These are phyloP conservation scores for Rhaphigaster nebulosa DNA, from an alignment of 2,888 invertebrate genomes.

Conservation along the genomic window DNA sequence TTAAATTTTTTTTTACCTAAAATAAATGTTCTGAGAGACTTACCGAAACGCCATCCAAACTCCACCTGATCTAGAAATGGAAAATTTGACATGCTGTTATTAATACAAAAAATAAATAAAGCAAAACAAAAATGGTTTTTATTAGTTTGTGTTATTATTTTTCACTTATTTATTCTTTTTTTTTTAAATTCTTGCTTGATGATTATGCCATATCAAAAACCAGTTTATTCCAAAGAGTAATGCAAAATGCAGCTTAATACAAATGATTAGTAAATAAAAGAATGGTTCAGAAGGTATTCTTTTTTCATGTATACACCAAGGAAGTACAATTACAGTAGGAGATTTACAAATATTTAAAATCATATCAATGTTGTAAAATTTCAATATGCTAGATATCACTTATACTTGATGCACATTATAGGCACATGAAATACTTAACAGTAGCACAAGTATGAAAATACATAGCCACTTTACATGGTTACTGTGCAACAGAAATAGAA, in stretches of 20 bases:
- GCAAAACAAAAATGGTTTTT: neutral
- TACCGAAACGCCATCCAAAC: conserved; percentile 46
- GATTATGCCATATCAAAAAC: neutral
- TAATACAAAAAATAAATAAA: conserved; percentile 1
- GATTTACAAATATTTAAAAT: neutral
- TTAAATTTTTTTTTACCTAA: neutral
- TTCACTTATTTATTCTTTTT: neutral
- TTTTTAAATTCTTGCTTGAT: neutral
- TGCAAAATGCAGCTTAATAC: neutral
- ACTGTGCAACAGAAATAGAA: neutral
- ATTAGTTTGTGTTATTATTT: neutral
- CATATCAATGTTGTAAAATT: neutral
- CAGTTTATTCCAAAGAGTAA: neutral
- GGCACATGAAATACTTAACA: neutral
- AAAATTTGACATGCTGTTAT: conserved; percentile 39
- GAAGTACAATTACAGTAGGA: neutral
- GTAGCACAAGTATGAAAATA: neutral
- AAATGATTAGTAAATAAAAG: neutral
- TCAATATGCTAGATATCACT: neutral
- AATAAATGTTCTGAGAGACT: neutral
- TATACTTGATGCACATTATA: neutral
- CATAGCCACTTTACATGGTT: neutral
- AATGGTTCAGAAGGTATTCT: neutral
- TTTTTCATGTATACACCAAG: neutral
- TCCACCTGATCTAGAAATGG: conserved; percentile 49